These are phyloP conservation scores for Drepanosiphum platanoidis DNA, from an alignment of 2,888 invertebrate species.

Conservation along the genomic window DNA sequence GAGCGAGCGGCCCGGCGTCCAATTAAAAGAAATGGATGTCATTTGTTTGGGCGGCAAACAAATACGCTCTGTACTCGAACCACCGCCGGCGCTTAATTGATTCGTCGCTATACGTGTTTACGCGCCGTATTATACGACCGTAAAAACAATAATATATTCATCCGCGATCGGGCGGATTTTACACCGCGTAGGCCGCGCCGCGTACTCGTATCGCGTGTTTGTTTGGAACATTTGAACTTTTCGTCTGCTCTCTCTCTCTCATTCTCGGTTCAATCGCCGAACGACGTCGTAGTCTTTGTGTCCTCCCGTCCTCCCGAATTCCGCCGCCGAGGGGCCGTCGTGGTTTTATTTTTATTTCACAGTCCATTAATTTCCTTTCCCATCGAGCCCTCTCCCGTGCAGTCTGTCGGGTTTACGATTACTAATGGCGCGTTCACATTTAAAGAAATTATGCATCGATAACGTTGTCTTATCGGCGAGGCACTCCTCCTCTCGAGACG, in stretches of 20 bases:
- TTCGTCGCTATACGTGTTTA: not conserved
- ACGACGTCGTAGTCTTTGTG: too few species aligned
- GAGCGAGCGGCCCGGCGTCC: not conserved
- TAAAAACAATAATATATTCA: not conserved
- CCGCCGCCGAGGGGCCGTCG: not conserved
- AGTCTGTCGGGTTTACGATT: not conserved
- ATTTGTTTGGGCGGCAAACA: not conserved
- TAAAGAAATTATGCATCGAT: conserved; percentile 35
- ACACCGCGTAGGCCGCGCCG: not conserved
- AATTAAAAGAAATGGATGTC: conserved; percentile 23
- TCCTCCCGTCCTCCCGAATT: not conserved
- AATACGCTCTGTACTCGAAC: not conserved
- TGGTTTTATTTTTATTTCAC: conserved; percentile 10
- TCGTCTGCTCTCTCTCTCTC: too few species aligned
- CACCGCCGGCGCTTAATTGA: conserved; percentile 1
- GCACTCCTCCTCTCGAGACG: conserved; percentile 40
- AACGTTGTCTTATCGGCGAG: conserved; percentile 36
- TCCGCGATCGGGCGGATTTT: not conserved
- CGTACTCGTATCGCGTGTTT: not conserved
- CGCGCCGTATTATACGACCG: not conserved
- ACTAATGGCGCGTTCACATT: conserved; percentile 40
- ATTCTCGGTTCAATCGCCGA: not conserved
- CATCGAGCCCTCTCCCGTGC: not conserved
- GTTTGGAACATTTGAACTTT: not conserved
- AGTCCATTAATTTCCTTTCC: conserved; percentile 16